Conservation (phyloP, 2,113 vertebrate species). For the Ictidomys tridecemlineatus region DNA sequence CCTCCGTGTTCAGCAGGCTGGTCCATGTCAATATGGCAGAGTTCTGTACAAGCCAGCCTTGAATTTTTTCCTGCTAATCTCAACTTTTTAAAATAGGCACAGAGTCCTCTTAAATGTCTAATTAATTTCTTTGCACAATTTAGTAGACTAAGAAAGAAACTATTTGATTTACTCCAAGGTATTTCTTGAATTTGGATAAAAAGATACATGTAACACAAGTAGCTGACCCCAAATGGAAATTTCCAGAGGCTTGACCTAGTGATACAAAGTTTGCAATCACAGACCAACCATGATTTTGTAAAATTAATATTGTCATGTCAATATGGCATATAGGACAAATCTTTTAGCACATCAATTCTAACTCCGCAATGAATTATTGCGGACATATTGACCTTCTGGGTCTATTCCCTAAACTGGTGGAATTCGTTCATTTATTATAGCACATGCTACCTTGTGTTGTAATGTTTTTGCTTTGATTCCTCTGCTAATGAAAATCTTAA, state of each 20-base stretch:
- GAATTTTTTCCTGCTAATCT: not conserved
- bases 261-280: not conserved
- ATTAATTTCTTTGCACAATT: constrained; percentile 7
- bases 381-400: not conserved
- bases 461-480: not conserved
- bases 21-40: not conserved
- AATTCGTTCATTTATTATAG: not conserved
- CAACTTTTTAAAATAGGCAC: constrained; percentile 9
- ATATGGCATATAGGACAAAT: not conserved
- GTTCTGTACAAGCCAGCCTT: not conserved
- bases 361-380: not conserved
- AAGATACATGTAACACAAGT: not conserved
- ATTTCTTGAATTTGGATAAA: not conserved
- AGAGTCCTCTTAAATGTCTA: not conserved
- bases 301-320: not conserved
- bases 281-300: not conserved
- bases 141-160: not conserved
- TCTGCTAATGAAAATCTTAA: not conserved
- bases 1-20: not conserved
- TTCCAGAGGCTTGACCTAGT: not conserved
- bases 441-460: not conserved
- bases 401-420: accelerated
- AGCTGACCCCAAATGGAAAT: not conserved
- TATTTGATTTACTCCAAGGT: not conserved
- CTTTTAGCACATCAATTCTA: not conserved